These are phyloP conservation scores for Eupeodes latifasciatus DNA, from an alignment of 2,888 invertebrate species.

Conservation along the genomic window DNA sequence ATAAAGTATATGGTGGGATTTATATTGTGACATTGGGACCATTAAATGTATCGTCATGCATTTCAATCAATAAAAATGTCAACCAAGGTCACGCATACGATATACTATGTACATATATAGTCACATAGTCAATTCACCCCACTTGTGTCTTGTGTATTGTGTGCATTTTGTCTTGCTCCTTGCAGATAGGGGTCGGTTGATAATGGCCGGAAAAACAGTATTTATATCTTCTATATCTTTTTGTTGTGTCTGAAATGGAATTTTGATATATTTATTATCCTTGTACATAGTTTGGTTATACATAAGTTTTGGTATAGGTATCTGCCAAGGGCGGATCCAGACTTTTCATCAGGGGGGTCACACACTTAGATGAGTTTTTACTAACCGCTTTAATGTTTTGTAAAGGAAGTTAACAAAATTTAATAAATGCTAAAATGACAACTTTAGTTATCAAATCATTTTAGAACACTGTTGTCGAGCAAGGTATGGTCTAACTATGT, in stretches of 20 bases:
- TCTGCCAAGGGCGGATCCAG: no score
- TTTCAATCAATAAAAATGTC: slow-evolving; percentile 48
- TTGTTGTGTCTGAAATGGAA: not conserved
- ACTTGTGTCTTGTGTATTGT: not conserved
- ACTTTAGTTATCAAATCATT: no score
- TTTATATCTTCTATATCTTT: not conserved
- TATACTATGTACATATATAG: no score
- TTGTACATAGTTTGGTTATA: not conserved
- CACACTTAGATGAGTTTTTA: no score
- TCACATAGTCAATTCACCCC: not conserved
- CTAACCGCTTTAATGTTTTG: no score
- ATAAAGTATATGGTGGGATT: not conserved
- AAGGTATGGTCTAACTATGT: no score
- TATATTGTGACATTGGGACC: slow-evolving; percentile 13
- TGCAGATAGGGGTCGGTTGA: not conserved
- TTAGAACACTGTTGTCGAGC: no score
- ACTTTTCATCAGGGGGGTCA: no score
- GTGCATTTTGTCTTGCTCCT: slow-evolving; percentile 16
- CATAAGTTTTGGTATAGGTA: not conserved
- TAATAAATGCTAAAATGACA: no score
- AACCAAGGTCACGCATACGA: slow-evolving; percentile 33
- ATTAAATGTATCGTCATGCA: slow-evolving; percentile 39
- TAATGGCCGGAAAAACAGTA: not conserved
- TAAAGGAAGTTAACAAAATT: no score
- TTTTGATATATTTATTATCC: slow-evolving; percentile 1